Evolutionary conservation across 1,140 invertebrate genomes (phyloP).

Genomic region (Drosophila triauraria): DNA sequence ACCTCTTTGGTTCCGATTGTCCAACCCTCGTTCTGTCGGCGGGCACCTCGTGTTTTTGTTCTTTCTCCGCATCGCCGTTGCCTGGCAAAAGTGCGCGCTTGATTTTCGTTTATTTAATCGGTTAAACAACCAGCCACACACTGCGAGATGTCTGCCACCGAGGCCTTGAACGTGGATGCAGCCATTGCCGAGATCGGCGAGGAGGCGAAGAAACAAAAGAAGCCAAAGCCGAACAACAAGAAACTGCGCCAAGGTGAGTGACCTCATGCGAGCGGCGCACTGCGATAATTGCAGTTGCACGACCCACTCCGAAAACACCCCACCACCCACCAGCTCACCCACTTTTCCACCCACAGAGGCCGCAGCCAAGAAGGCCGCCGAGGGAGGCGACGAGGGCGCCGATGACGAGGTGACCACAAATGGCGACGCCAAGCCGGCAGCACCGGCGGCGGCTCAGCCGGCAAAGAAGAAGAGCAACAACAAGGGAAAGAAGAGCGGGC

Average conservation of each 20-base stretch:
- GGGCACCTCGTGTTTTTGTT: slow-evolving; percentile 51
- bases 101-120: slow-evolving; percentile 43
- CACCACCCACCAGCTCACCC: slow-evolving; percentile 11
- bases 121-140: slow-evolving; percentile 21
- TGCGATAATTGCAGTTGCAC: slow-evolving; percentile 22
- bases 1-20: slow-evolving; percentile 7
- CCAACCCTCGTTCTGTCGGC: neutral
- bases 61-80: slow-evolving; percentile 48
- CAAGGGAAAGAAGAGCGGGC: slow-evolving; percentile 86
- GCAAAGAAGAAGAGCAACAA: slow-evolving; percentile 90
- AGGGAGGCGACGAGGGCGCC: slow-evolving; percentile 80
- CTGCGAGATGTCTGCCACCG: slow-evolving; percentile 64
- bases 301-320: neutral
- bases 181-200: slow-evolving; percentile 48
- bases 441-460: slow-evolving; percentile 85
- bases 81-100: slow-evolving; percentile 44
- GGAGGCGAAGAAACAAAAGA: slow-evolving; percentile 80
- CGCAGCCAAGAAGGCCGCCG: slow-evolving; percentile 68
- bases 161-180: slow-evolving; percentile 58
- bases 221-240: slow-evolving; percentile 84
- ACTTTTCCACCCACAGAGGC: slow-evolving; percentile 57
- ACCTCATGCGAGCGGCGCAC: slow-evolving; percentile 47
- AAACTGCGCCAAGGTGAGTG: slow-evolving; percentile 82
- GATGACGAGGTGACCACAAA: slow-evolving; percentile 84
- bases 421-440: slow-evolving; percentile 78